phyloP scores from a whole-genome alignment of 2,797 vertebrate genomes.

The Sebastolobus altivelis region DNA sequence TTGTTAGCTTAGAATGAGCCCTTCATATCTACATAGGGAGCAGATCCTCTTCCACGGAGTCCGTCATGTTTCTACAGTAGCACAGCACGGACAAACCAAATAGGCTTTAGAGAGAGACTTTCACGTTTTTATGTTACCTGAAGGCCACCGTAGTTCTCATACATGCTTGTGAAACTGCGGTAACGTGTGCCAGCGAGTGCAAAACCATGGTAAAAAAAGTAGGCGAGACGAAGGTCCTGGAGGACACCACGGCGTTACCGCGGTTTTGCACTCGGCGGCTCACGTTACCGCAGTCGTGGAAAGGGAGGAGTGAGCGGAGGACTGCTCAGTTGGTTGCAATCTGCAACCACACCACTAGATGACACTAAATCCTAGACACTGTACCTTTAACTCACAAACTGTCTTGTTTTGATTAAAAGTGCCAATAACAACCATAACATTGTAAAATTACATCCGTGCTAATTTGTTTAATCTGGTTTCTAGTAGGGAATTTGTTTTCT shows the following conservation, averaged over 20 bases:
- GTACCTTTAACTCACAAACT: background rate
- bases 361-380: background rate
- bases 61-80: background rate
- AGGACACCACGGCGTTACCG: background rate
- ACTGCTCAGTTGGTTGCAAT: background rate
- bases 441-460: background rate
- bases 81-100: background rate
- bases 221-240: background rate
- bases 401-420: conserved; percentile 22
- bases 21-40: background rate
- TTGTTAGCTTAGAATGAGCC: background rate
- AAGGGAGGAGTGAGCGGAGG: background rate
- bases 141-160: background rate
- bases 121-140: background rate
- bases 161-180: background rate
- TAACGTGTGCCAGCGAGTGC: background rate
- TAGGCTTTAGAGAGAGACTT: background rate
- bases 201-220: background rate
- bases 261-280: accelerated
- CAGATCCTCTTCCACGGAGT: background rate
- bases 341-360: background rate
- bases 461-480: too few species aligned
- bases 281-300: too few species aligned
- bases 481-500: background rate
- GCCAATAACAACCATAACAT: background rate